Evolutionary conservation across 2,113 vertebrate species (phyloP).

Genomic region (Clupea harengus): DNA sequence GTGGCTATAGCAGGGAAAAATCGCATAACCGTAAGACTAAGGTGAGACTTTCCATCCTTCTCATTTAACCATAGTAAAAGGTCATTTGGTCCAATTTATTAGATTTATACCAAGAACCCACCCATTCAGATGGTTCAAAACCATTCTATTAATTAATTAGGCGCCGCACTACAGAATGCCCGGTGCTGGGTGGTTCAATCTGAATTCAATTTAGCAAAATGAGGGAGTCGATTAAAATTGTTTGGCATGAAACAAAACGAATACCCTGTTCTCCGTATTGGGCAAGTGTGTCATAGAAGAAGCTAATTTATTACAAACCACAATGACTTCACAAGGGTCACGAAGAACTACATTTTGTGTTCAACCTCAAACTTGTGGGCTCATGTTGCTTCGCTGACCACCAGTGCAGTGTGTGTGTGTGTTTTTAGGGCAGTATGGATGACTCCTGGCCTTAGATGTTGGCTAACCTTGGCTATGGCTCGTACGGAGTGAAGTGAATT

Average conservation of each 20-base stretch:
- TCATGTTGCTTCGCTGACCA: background rate
- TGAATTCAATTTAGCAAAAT: background rate
- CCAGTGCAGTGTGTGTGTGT: conserved; percentile 1
- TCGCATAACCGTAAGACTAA: background rate
- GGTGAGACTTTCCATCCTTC: background rate
- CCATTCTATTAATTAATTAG: background rate
- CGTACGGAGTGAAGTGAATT: background rate
- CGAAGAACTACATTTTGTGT: background rate
- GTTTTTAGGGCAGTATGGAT: background rate
- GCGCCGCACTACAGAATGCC: background rate
- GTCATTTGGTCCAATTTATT: background rate
- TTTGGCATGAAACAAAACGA: background rate
- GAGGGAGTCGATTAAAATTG: background rate
- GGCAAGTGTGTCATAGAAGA: background rate
- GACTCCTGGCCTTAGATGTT: background rate
- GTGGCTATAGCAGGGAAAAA: background rate
- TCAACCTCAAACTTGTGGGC: background rate
- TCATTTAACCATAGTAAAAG: background rate
- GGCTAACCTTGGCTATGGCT: background rate
- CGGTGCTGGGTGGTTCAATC: background rate
- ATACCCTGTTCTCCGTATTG: background rate
- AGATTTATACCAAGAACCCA: background rate
- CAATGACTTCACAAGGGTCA: background rate
- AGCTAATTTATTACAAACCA: background rate
- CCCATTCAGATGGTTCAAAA: background rate